Conservation (phyloP, 1,140 invertebrate genomes). For the Drosophila yakuba region DNA sequence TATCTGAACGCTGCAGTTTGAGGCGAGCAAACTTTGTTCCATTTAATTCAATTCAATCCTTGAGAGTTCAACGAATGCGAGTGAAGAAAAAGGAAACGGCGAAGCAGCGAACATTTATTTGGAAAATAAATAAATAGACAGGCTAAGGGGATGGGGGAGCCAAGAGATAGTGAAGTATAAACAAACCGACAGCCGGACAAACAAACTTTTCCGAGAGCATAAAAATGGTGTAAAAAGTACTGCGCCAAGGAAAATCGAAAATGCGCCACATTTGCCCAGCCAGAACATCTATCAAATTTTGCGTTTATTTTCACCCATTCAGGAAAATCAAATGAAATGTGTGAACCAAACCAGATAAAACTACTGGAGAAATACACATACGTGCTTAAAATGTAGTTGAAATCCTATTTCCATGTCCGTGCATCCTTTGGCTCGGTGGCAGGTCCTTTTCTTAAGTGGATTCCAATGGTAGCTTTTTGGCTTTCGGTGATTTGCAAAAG, state of each 20-base stretch:
- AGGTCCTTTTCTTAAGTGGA: conserved; percentile 70
- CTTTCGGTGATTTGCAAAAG: conserved; percentile 34
- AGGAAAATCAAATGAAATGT: conserved; percentile 42
- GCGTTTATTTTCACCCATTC: conserved; percentile 54
- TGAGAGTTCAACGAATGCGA: conserved; percentile 27
- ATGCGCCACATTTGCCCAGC: conserved; percentile 69
- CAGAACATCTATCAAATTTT: conserved; percentile 75
- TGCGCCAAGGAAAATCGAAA: conserved; percentile 52
- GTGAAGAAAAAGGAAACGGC: conserved; percentile 10
- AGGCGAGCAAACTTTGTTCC: conserved; percentile 45
- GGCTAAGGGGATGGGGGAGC: background rate
- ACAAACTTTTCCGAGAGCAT: conserved; percentile 60
- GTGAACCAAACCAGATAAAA: conserved; percentile 52
- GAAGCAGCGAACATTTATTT: conserved; percentile 63
- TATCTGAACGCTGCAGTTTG: conserved; percentile 50
- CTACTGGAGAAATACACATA: conserved; percentile 15
- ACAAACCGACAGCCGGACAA: conserved; percentile 60
- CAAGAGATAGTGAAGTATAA: conserved; percentile 58
- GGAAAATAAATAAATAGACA: conserved; percentile 69
- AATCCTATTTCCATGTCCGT: conserved; percentile 67
- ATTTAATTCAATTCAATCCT: conserved; percentile 71
- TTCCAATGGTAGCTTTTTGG: conserved; percentile 61
- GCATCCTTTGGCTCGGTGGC: conserved; percentile 26
- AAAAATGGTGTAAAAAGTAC: conserved; percentile 58
- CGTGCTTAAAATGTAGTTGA: conserved; percentile 39